Evolutionary conservation across 2,797 vertebrate species (phyloP).

Genomic region (Paratrypauchen microcephalus): DNA sequence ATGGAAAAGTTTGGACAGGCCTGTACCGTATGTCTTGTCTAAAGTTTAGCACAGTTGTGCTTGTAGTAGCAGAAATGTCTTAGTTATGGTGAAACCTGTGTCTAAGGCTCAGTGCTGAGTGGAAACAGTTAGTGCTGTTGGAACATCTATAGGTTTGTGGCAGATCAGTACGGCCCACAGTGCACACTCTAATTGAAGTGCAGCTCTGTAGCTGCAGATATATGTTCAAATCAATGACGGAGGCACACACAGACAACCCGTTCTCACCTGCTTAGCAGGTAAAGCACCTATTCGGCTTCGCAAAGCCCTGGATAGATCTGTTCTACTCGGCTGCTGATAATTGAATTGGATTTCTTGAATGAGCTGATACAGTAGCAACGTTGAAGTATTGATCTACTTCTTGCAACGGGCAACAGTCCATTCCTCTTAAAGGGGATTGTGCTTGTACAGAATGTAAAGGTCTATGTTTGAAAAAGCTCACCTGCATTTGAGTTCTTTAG

Average conservation of each 20-base stretch:
- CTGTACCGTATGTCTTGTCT: background rate
- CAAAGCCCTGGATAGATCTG: conserved; percentile 57
- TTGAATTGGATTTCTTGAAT: conserved; percentile 72
- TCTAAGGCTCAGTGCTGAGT: conserved; percentile 19
- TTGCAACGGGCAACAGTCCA: conserved; percentile 38
- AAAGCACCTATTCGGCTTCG: conserved; percentile 12
- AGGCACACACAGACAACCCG: conserved; percentile 29
- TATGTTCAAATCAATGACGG: conserved; percentile 47
- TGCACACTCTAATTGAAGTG: conserved; percentile 30
- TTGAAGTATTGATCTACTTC: conserved; percentile 57
- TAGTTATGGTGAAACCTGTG: background rate
- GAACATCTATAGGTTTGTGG: conserved; percentile 15
- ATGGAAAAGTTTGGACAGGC: conserved; percentile 4
- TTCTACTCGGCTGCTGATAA: conserved; percentile 62
- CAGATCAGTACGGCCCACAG: conserved; percentile 32
- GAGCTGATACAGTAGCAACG: conserved; percentile 66
- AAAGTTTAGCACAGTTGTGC: conserved; percentile 6
- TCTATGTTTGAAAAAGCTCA: background rate
- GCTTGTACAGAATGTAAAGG: conserved; percentile 9
- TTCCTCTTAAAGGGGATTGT: conserved; percentile 24
- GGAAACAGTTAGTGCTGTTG: conserved; percentile 9
- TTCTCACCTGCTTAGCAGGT: conserved; percentile 39
- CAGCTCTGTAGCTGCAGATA: conserved; percentile 37
- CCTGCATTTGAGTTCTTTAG: background rate
- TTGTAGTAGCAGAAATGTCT: conserved; percentile 17